Conservation (phyloP, 2,113 vertebrate species). For the Phyllopteryx taeniolatus region DNA sequence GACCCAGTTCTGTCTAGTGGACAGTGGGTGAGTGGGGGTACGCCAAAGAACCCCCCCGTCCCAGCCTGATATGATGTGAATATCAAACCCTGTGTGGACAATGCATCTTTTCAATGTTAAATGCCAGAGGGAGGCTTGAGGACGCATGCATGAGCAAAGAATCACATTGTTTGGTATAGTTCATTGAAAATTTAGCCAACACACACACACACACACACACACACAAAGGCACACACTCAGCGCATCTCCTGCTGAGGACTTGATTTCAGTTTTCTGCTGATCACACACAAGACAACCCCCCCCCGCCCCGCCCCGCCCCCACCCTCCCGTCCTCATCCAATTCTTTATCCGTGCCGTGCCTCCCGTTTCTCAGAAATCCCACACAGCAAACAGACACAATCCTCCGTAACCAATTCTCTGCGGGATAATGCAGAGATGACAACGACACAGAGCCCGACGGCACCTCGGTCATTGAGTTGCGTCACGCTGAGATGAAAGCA, state of each 20-base stretch:
- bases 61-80: conserved; percentile 37
- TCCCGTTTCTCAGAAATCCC: conserved; percentile 52
- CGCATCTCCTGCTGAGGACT: conserved; percentile 28
- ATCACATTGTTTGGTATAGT: conserved; percentile 35
- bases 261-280: conserved; percentile 54
- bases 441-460: conserved; percentile 26
- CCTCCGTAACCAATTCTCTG: conserved; percentile 55
- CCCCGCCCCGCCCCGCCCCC: neutral
- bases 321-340: conserved; percentile 14
- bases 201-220: conserved; percentile 17
- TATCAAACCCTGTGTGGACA: conserved; percentile 55
- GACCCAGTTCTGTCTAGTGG: conserved; percentile 60
- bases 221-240: conserved; percentile 12
- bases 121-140: conserved; percentile 43
- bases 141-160: conserved; percentile 22
- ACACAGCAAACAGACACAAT: conserved; percentile 56
- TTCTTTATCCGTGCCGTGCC: conserved; percentile 25
- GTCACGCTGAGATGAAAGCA: conserved; percentile 18
- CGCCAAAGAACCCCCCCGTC: conserved; percentile 26
- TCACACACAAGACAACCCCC: conserved; percentile 41
- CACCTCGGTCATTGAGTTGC: conserved; percentile 31
- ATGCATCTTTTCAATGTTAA: conserved; percentile 52
- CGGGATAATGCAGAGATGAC: conserved; percentile 31
- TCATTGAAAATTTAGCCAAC: conserved; percentile 36
- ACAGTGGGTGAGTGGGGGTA: neutral